phyloP scores from a whole-genome alignment of 92 coral and sea anemone genomes.

The Paramuricea clavata region DNA sequence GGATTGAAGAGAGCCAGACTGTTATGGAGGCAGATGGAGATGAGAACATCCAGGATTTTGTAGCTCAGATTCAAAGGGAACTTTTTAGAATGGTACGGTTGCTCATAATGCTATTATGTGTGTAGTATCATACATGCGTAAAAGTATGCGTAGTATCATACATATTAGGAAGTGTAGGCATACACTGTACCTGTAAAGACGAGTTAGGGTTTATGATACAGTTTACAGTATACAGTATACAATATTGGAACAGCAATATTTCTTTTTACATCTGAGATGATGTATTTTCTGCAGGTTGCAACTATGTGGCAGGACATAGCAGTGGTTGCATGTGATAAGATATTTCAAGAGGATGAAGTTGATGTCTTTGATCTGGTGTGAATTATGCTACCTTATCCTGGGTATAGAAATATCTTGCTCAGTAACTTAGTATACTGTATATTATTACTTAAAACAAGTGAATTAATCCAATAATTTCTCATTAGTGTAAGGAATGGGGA shows the following conservation, averaged over 20 bases:
- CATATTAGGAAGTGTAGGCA: too few relatives aligned
- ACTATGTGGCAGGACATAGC: slow-evolving; percentile 7
- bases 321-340: not conserved
- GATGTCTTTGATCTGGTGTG: slow-evolving; percentile 21
- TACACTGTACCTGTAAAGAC: not conserved
- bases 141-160: too few relatives aligned
- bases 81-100: not conserved
- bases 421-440: not conserved
- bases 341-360: slow-evolving; percentile 8
- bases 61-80: not conserved
- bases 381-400: not conserved
- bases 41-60: not conserved
- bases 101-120: not conserved
- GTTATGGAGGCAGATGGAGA: not conserved
- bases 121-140: not conserved
- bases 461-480: not conserved
- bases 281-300: not conserved
- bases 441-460: not conserved
- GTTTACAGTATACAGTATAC: too few relatives aligned
- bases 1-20: not conserved
- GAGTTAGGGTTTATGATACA: too few relatives aligned
- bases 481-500: slow-evolving; percentile 16
- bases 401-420: not conserved
- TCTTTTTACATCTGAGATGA: too few relatives aligned
- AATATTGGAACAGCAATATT: too few relatives aligned